Evolutionary conservation across 2,797 vertebrate genomes (phyloP), one percentile per base, ranked within the genome.

Genomic region (Atherinosoma microstoma): DNA sequence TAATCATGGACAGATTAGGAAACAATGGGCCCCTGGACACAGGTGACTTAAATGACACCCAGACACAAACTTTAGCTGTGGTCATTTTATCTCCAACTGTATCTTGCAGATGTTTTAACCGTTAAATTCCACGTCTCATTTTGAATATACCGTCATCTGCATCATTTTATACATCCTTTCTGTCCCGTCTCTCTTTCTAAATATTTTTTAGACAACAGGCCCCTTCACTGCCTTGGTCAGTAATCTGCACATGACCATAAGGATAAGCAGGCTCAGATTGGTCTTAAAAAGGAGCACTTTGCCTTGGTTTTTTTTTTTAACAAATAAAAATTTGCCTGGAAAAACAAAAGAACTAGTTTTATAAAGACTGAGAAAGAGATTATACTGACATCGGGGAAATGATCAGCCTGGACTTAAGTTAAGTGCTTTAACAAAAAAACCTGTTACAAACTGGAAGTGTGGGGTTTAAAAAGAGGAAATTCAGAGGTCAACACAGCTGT

Each of bases 231-330:
- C 45, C 18, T 49, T 24, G 51, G 51, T 53, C 22, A 24, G 51
- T 53, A 27, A 27, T 53, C 51, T 24, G 51, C 13, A 38, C 13
- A 38, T 61, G 54, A 77, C 38, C 59, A 38, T 3, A 30, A 35
- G 1, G 1, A 36, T 29, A 35, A 32, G 12, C 60, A 56, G 35
- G 78, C 49, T 69, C 29, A 35, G 1, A 10, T 24, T n/a, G 13
- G 38, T 58, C 64, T 58, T 59, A 40, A 64, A 74, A 73, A 27
- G 56, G 54, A 42, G 20, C 20, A 60, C 27, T 49, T 18, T 20
- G 0, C n/a, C 57, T 2, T 62, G 24, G 24, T 1, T 2, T 36
- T 63, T 1, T 63, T 1, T 58, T 2, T 45, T 62, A 4, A 49
- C 35, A 56, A 15, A 51, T 11, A 20, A 34, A 35, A 18, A 16